Evolutionary conservation across 2,797 vertebrate species (phyloP), one percentile per base, ranked within the genome.

Genomic region (Telmatherina bonti): DNA sequence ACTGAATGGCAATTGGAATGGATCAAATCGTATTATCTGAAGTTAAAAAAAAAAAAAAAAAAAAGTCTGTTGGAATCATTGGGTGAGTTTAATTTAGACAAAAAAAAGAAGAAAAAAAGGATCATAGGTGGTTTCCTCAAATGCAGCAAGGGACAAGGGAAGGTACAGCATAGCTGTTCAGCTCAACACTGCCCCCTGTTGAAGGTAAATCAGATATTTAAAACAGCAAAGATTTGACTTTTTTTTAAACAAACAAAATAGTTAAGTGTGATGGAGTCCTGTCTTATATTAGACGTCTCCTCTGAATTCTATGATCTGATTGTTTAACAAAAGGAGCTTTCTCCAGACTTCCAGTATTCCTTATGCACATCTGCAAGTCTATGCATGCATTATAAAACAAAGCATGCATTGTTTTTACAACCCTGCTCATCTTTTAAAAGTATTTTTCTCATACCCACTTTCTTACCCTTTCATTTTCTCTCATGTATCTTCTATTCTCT

Each of bases 181-280:
- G 88, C 81, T 89, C 83, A 93, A 93, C 79, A 94, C 84, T 93
- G 91, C 91, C 93, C 93, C 92, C 94, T 92, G 78, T 76, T 93
- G 93, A 56, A 73, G 1, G 43, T 7, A 49, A 38, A 20, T 53
- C 0, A 1, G 12, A 24, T 67, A 3, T 53, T 33, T 31, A 33
- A 31, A n/a, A 15, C 4, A 51, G 24, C 8, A 11, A 51, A 54
- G 38, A 72, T 45, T 33, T 59, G 36, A 60, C 7, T 7, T 49
- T 55, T n/a, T 73, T 43, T 56, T 30, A 24, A 38, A 76, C 7
- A 45, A 74, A 18, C 60, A 29, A 56, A 22, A n/a, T 24, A 20
- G 33, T 35, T 36, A 22, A 0, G 35, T 20, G 66, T 15, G 36
- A 51, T 13, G 35, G 4, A 7, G 16, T 61, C 7, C 12, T 35